Evolutionary conservation across 2,888 invertebrate species (phyloP), one percentile per base, ranked within the genome.

Genomic region (Epirrhoe alternata): DNA sequence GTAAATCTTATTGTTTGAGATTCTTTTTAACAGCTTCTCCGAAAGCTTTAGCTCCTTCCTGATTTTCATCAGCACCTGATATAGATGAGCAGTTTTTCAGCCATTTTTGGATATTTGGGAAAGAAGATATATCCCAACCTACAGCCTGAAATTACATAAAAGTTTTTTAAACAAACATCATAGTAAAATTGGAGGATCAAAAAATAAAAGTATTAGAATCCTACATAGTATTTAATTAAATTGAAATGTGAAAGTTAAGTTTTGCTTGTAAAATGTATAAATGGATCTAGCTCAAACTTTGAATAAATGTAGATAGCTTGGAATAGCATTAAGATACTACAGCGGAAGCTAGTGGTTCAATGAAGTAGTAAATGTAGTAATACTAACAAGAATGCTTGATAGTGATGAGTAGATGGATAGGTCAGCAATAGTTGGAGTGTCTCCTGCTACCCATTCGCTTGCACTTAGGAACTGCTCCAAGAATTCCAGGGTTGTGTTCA

Each of bases 351-450:
- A 10, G 17, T 17, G 0, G 12, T 33, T 16, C 17, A 56, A 7
- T 5, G 7, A 12, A 5, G 2, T 6, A 50, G 16, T 8, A 8
- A 45, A 56, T 55, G n/a, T n/a, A n/a, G 33, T 33, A 10, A 58
- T 65, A 72, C 92, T 89, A 87, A 95, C 95, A 77, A 93, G 83
- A 77, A 95, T 93, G 73, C 90, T 93, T 5, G 94, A 90, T 24
- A 95, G 53, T 5, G 95, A 94, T 14, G 95, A 93, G 64, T 94
- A 93, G 62, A 95, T 90, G 6, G 94, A 91, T 73, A 94, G 94
- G 79, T 96, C 96, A 42, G 96, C 96, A 67, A 96, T 93, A 12
- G 96, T 96, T 42, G 94, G 83, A 55, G 92, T 85, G 52, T 95
- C 90, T 6, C 95, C 96, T 30, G 95, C 94, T 35, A 95, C 94